Conservation (phyloP, 30 jellyfish, hydroid and myxozoan genomes). For the Hydra vulgaris region DNA sequence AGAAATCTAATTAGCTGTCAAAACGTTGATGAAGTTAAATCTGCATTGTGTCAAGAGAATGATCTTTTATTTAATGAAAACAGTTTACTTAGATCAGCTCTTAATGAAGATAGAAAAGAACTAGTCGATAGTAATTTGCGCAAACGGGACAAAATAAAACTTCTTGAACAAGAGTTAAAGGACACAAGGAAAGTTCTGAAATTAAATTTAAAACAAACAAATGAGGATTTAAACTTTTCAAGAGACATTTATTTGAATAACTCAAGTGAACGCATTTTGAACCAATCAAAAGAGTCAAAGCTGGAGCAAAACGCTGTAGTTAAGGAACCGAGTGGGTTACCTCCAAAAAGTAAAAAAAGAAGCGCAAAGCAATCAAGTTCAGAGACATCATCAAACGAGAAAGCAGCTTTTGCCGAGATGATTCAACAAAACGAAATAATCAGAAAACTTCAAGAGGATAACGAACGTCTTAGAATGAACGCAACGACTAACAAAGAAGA, state of each 20-base stretch:
- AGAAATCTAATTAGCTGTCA: not conserved
- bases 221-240: not conserved
- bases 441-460: slow-evolving; percentile 19
- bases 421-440: slow-evolving; percentile 22
- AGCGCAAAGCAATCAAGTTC: not conserved
- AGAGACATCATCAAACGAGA: not conserved
- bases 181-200: not conserved
- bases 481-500: slow-evolving; percentile 1
- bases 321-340: not conserved
- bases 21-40: not conserved
- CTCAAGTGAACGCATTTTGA: not conserved
- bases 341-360: not conserved
- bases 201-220: not conserved
- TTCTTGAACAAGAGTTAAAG: not conserved
- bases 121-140: slow-evolving; percentile 28
- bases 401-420: slow-evolving; percentile 19
- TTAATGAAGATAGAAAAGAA: slow-evolving; percentile 7
- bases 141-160: slow-evolving; percentile 17
- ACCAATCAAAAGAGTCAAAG: not conserved
- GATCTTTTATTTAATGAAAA: slow-evolving; percentile 18
- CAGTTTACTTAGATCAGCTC: slow-evolving; percentile 9
- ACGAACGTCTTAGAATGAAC: slow-evolving; percentile 2
- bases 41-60: not conserved
- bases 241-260: not conserved
- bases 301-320: not conserved